These are phyloP conservation scores for Helicoverpa assulta DNA, from an alignment of 2,888 invertebrate species.

Conservation along the genomic window DNA sequence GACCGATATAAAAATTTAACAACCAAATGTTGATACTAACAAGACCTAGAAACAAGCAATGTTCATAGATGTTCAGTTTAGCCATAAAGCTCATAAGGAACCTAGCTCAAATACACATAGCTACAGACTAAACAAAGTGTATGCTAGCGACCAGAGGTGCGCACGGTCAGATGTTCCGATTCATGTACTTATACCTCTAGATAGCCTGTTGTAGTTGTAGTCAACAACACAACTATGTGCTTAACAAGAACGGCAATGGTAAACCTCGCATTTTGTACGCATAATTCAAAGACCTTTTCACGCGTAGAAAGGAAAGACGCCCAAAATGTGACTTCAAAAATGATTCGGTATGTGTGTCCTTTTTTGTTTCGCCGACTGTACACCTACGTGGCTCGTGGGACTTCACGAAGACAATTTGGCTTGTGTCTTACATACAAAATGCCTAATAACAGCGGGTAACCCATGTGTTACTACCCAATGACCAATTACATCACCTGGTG, in stretches of 20 bases:
- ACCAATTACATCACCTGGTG: conserved; percentile 72
- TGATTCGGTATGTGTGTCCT: not conserved
- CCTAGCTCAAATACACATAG: conserved; percentile 46
- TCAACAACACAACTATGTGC: not conserved
- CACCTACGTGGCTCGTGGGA: conserved; percentile 1
- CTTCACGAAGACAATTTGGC: conserved; percentile 65
- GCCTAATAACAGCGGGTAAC: conserved; percentile 75
- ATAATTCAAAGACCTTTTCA: not conserved
- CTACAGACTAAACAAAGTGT: conserved; percentile 58
- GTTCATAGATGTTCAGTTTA: conserved; percentile 20
- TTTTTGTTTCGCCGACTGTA: conserved; percentile 18
- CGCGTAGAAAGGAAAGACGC: not conserved
- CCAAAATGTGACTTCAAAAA: not conserved
- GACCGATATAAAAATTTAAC: not conserved
- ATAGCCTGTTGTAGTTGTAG: conserved; percentile 10
- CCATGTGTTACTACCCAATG: conserved; percentile 63
- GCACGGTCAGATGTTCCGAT: conserved; percentile 67
- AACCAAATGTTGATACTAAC: not conserved
- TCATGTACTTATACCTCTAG: conserved; percentile 53
- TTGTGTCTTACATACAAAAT: conserved; percentile 83
- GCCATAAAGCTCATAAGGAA: conserved; percentile 33
- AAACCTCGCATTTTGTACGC: not conserved
- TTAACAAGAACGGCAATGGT: not conserved
- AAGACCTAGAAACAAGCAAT: conserved; percentile 22
- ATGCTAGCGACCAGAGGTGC: conserved; percentile 57